phyloP scores from a whole-genome alignment of 2,888 invertebrate species.

The Agriotes lineatus region DNA sequence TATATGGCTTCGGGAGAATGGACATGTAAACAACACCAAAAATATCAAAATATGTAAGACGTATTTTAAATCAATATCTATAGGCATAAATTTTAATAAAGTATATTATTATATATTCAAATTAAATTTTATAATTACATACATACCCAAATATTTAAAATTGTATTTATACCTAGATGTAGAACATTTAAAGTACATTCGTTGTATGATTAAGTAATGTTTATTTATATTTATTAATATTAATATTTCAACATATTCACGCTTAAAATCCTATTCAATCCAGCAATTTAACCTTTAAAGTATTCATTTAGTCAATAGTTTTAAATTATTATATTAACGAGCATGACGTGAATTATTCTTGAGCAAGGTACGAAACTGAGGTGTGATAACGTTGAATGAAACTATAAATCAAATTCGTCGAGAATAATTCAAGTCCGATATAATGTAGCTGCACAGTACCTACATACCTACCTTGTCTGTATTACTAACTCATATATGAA shows the following conservation, averaged over 20 bases:
- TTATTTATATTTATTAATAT: constrained; percentile 42
- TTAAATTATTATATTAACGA: constrained; percentile 45
- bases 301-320: constrained; percentile 49
- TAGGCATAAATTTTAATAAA: constrained; percentile 53
- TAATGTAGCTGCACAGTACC: constrained; percentile 55
- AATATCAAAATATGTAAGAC: constrained; percentile 48
- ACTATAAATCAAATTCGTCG: constrained; percentile 2
- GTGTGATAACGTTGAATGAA: no score
- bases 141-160: constrained; percentile 46
- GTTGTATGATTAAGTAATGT: constrained; percentile 41
- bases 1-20: constrained; percentile 25
- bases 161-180: constrained; percentile 42
- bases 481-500: constrained; percentile 50
- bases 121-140: constrained; percentile 54
- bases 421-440: constrained; percentile 40
- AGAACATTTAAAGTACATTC: constrained; percentile 46
- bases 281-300: constrained; percentile 49
- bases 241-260: constrained; percentile 48
- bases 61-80: constrained; percentile 55
- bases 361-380: background rate
- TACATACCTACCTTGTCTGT: constrained; percentile 51
- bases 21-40: constrained; percentile 48
- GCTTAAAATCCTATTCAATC: constrained; percentile 51
- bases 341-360: constrained; percentile 39
- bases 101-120: constrained; percentile 51